Conservation (phyloP, 1,140 invertebrate species). For the Parasteatoda tepidariorum region DNA sequence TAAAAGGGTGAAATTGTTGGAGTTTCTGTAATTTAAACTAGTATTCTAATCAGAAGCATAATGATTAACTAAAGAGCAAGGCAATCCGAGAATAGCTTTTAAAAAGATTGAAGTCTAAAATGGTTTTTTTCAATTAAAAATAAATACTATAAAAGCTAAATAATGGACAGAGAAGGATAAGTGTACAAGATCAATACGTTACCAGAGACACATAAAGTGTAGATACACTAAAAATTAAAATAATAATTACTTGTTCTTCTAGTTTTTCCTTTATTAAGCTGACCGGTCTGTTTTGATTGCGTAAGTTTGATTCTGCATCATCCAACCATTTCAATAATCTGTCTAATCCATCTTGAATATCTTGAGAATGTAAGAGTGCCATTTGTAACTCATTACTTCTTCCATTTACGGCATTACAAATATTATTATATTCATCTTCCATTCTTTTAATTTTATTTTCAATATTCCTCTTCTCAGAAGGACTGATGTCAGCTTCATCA, state of each 20-base stretch:
- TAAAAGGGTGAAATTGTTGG: too few species aligned
- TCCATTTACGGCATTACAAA: constrained; percentile 78
- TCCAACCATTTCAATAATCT: constrained; percentile 86
- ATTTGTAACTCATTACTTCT: constrained; percentile 88
- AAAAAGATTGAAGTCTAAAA: too few species aligned
- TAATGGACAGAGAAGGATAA: too few species aligned
- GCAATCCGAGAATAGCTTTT: too few species aligned
- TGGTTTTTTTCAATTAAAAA: too few species aligned
- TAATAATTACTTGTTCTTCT: constrained; percentile 76
- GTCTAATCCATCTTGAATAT: constrained; percentile 92
- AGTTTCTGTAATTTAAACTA: too few species aligned
- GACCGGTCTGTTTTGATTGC: constrained; percentile 81
- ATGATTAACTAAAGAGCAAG: too few species aligned
- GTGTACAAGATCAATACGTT: too few species aligned
- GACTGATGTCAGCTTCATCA: constrained; percentile 78
- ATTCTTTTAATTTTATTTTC: constrained; percentile 83
- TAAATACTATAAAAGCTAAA: too few species aligned
- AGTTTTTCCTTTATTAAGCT: constrained; percentile 89
- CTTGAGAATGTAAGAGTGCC: constrained; percentile 90
- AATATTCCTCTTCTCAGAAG: constrained; percentile 80
- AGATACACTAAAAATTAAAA: too few species aligned
- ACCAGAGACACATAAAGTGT: too few species aligned
- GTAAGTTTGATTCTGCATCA: constrained; percentile 81
- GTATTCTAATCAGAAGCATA: too few species aligned
- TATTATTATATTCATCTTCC: constrained; percentile 80